Base-by-base conservation (phyloP, 2,113 vertebrate genomes). In the Butorides virescens region DNA sequence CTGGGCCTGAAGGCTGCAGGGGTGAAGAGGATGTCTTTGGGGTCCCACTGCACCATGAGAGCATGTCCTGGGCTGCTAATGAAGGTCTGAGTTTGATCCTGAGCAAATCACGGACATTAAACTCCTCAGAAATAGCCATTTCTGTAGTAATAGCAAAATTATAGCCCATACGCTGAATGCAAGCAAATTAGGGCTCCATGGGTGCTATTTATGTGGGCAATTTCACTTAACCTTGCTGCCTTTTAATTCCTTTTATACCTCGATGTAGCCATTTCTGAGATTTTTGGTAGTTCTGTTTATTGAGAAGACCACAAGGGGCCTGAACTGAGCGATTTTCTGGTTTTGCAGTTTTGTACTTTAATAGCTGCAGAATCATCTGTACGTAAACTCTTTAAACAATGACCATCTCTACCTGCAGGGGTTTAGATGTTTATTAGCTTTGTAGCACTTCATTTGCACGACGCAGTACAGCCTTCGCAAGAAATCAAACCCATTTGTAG, bases 181-280 rank as follows among this genome's bases (percentile, higher is more conserved):
- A 95, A 75, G 68, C 34, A 71, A 89, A 91, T 92, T 67, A 94
- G 61, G 58, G 52, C 61, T 89, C 73, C 0, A 0, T 56, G 61
- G 81, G 49, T 30, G 47, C 39, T 56, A 85, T 92, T 89, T 95
- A 75, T 87, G 59, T 39, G 56, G 73, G 61, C 73, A 91, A 89
- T 94, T 95, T 81, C 70, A 75, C 61, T 95, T 92, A 95, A 91
- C 93, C 93, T 92, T 92, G 65, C n/a, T 66, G 68, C 84, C 18
- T 92, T 86, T 71, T 91, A 95, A 95, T 88, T 96, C 72, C 72
- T 63, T 88, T 91, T 63, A 68, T 91, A 75, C 53, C 53, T 87
- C 71, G 63, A 81, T 89, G 71, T 92, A 81, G 73, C 81, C 63
- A 93, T 92, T 93, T 81, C 72, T 91, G 72, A 47, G 11, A 2